A percentile compares a stretch with the other conserved stretches of the same genome.
phyloP scores from a whole-genome alignment of 2,888 invertebrate species.

The Emesis russula region DNA sequence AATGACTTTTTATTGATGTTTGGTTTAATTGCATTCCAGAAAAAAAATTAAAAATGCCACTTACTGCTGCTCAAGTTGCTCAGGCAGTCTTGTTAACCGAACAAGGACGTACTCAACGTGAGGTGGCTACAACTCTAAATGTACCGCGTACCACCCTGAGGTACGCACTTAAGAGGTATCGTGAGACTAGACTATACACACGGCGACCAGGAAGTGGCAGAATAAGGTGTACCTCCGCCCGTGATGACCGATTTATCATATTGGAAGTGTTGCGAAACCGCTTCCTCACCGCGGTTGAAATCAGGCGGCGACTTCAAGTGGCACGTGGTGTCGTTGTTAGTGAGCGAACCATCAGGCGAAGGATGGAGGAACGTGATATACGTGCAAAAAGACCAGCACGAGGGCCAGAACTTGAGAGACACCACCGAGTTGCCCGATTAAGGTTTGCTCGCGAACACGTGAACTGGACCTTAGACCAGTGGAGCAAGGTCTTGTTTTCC shows the following conservation, averaged over 20 bases:
- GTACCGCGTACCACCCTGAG: not conserved
- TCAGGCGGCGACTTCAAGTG: slow-evolving; percentile 50
- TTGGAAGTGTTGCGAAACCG: slow-evolving; percentile 19
- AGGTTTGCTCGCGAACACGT: slow-evolving; percentile 58
- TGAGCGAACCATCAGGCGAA: slow-evolving; percentile 69
- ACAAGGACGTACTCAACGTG: slow-evolving; percentile 55
- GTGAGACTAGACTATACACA: slow-evolving; percentile 48
- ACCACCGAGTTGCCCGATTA: slow-evolving; percentile 50
- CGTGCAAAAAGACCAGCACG: slow-evolving; percentile 1
- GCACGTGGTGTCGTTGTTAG: slow-evolving; percentile 57
- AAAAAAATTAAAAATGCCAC: not conserved
- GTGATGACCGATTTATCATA: slow-evolving; percentile 65
- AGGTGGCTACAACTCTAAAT: slow-evolving; percentile 46
- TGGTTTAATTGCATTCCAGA: not conserved
- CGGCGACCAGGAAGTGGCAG: slow-evolving; percentile 59
- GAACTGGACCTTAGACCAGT: slow-evolving; percentile 58
- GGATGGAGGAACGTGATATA: slow-evolving; percentile 60
- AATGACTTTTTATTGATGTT: not conserved
- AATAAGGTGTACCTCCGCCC: slow-evolving; percentile 59
- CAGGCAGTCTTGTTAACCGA: slow-evolving; percentile 56
- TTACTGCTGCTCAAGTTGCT: slow-evolving; percentile 42
- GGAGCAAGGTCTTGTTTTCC: slow-evolving; percentile 44
- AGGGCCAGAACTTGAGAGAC: slow-evolving; percentile 37
- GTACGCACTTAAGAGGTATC: not conserved
- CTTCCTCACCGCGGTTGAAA: slow-evolving; percentile 33